Conservation (phyloP, 2,797 vertebrate genomes). For the Triplophysa yarkandensis region DNA sequence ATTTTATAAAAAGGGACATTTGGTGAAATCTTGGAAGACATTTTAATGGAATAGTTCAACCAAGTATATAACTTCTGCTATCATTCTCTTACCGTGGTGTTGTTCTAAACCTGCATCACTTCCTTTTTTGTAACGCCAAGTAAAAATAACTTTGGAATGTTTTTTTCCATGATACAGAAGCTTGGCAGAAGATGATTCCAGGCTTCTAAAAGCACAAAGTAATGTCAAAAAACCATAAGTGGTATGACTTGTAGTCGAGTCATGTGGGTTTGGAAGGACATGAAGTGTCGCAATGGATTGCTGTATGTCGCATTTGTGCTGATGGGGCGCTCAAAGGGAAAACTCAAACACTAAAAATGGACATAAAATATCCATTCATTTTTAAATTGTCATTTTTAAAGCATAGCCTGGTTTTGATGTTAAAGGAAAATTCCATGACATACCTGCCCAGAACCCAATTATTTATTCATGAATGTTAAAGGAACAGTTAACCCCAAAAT, state of each 20-base stretch:
- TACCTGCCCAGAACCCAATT: background rate
- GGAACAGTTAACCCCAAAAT: no score
- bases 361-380: background rate
- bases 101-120: background rate
- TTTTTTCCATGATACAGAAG: background rate
- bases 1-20: background rate
- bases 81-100: no score
- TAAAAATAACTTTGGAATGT: background rate
- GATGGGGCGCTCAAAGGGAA: background rate
- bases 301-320: background rate
- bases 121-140: background rate
- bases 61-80: no score
- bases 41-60: no score
- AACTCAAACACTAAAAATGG: background rate
- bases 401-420: background rate
- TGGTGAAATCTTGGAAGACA: background rate
- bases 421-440: background rate
- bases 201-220: background rate
- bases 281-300: background rate
- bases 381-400: background rate
- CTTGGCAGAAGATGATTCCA: no score
- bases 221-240: background rate
- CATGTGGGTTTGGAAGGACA: background rate
- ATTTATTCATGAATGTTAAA: slow-evolving; percentile 4
- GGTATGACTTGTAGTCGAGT: background rate